Evolutionary conservation across 2,888 invertebrate genomes (phyloP).

Genomic region (Heliconius sara): DNA sequence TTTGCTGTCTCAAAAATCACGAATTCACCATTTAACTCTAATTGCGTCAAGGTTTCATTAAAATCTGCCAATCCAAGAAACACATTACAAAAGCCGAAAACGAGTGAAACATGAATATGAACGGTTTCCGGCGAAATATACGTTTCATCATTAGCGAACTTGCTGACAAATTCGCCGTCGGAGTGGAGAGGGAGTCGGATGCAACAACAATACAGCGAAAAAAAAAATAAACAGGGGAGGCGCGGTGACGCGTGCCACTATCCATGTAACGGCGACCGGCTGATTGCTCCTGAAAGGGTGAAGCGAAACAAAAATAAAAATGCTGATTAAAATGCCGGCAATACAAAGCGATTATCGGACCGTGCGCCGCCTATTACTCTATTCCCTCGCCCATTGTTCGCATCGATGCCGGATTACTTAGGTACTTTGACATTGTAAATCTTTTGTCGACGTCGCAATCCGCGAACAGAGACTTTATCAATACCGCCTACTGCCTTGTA

Average conservation of each 20-base stretch:
- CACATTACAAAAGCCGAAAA: conserved; percentile 6
- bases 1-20: neutral
- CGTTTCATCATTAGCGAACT: conserved; percentile 20
- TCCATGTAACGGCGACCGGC: conserved; percentile 70
- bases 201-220: conserved; percentile 46
- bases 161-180: conserved; percentile 27
- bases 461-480: conserved; percentile 39
- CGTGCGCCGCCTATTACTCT: conserved; percentile 59
- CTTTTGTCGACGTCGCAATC: conserved; percentile 53
- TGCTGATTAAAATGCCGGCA: conserved; percentile 75
- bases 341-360: conserved; percentile 72
- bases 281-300: conserved; percentile 76
- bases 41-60: neutral
- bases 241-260: conserved; percentile 65
- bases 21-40: neutral
- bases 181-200: conserved; percentile 31
- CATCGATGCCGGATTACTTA: conserved; percentile 57
- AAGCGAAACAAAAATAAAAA: conserved; percentile 66
- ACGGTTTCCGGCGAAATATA: neutral
- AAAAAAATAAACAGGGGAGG: conserved; percentile 38
- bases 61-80: conserved; percentile 10
- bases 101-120: neutral
- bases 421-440: conserved; percentile 58
- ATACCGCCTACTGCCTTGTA: conserved; percentile 25
- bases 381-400: conserved; percentile 53